phyloP scores from a whole-genome alignment of 2,797 vertebrate species.

The Percopsis omiscomaycus region DNA sequence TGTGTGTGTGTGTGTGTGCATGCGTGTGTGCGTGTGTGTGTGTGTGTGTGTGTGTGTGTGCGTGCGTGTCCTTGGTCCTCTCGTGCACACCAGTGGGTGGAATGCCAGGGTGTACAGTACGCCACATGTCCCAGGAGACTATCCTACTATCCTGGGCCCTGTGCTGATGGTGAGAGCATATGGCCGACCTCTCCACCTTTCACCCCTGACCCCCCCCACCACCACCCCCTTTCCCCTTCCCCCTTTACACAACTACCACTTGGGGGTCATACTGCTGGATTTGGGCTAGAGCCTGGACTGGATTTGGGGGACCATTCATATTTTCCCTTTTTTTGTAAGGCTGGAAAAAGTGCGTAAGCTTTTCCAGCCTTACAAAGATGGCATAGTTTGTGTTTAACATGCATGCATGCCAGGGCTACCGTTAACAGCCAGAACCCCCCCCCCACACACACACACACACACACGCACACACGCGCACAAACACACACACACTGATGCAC shows the following conservation, averaged over 20 bases:
- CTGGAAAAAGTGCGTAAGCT: conserved; percentile 44
- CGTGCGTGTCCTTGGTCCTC: neutral
- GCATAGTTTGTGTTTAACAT: conserved; percentile 34
- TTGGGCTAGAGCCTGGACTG: conserved; percentile 18
- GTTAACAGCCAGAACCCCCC: neutral
- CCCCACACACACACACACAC: neutral
- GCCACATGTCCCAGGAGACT: conserved; percentile 16
- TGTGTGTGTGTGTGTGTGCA: neutral
- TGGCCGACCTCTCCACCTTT: conserved; percentile 47
- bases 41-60: neutral
- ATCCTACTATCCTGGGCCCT: conserved; percentile 2
- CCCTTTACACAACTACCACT: neutral
- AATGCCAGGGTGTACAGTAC: conserved; percentile 2
- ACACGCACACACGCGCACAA: too few relatives aligned
- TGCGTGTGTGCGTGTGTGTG: neutral
- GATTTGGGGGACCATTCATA: conserved; percentile 20
- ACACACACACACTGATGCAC: neutral
- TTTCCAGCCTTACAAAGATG: conserved; percentile 42
- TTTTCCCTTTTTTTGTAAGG: conserved; percentile 55
- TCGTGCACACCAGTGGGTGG: neutral
- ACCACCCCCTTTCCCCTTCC: neutral
- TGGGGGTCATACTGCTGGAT: conserved; percentile 10
- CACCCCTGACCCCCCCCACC: conserved; percentile 20
- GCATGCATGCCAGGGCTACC: neutral
- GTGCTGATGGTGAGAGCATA: conserved; percentile 36